A percentile compares a stretch with the other conserved stretches of the same genome.
Evolutionary conservation across 1,140 invertebrate species (phyloP).

Genomic region (Hyles vespertilio): DNA sequence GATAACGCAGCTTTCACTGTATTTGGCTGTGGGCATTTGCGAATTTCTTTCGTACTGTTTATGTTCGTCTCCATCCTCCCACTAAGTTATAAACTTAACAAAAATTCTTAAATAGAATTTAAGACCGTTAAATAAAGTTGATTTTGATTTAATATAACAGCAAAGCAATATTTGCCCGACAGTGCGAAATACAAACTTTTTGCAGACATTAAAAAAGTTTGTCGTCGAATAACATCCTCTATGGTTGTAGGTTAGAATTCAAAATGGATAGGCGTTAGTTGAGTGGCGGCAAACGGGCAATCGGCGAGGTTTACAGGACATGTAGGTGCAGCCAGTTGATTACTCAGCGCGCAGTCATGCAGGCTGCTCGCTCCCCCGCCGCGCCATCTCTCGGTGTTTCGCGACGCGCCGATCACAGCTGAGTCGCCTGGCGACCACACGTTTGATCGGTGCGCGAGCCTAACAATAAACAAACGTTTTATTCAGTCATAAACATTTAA

Average conservation of each 20-base stretch:
- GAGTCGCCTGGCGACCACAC: slow-evolving; percentile 58
- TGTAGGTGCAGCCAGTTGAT: slow-evolving; percentile 46
- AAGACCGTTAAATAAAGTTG: slow-evolving; percentile 8
- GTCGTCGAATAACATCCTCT: slow-evolving; percentile 7
- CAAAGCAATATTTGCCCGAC: slow-evolving; percentile 11
- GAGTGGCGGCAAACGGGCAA: neutral
- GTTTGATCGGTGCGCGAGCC: slow-evolving; percentile 54
- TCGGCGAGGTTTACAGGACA: slow-evolving; percentile 23
- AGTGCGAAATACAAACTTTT: slow-evolving; percentile 10
- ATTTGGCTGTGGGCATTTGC: slow-evolving; percentile 20
- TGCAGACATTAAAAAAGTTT: neutral
- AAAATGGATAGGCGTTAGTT: slow-evolving; percentile 5
- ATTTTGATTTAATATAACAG: slow-evolving; percentile 10
- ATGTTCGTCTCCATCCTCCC: neutral
- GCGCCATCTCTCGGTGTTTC: slow-evolving; percentile 42
- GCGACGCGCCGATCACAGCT: slow-evolving; percentile 33
- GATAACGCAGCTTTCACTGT: slow-evolving; percentile 31
- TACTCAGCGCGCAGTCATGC: slow-evolving; percentile 58
- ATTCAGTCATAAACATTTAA: neutral
- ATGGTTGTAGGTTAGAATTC: neutral
- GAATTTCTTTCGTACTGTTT: slow-evolving; percentile 23
- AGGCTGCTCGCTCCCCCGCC: slow-evolving; percentile 33
- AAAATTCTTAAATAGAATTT: neutral
- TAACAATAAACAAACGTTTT: slow-evolving; percentile 1
- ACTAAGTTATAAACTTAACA: neutral